These are phyloP conservation scores for Brachionus asplanchnoidis DNA, from an alignment of 1,140 invertebrate genomes.

Conservation along the genomic window DNA sequence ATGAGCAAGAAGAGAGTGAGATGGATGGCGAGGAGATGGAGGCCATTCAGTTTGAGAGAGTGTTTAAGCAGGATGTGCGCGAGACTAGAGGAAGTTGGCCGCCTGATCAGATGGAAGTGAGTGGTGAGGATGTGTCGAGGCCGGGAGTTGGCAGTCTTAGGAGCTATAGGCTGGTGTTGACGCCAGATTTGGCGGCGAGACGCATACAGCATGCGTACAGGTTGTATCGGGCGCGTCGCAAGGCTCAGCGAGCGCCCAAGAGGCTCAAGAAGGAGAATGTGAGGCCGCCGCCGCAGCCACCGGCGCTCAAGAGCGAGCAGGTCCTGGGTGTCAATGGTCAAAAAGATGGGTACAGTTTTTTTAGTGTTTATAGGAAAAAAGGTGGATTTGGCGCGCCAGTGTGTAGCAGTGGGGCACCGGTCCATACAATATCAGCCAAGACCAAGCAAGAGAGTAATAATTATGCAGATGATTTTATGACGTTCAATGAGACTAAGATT, in stretches of 20 bases:
- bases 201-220: conserved; percentile 21
- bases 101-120: not conserved
- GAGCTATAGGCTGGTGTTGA: not conserved
- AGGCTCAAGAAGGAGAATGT: not conserved
- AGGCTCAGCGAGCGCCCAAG: not conserved
- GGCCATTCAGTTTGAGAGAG: not conserved
- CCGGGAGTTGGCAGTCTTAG: not conserved
- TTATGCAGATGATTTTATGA: conserved; percentile 27
- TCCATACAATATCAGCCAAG: not conserved
- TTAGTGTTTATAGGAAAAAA: conserved; percentile 10
- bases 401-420: not conserved
- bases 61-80: conserved; percentile 23
- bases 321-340: not conserved
- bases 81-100: not conserved
- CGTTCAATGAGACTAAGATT: not conserved
- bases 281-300: not conserved
- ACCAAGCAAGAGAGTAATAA: not conserved
- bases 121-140: not conserved
- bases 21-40: not conserved
- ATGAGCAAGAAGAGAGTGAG: not conserved
- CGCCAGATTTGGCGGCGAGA: conserved; percentile 10
- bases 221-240: not conserved
- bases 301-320: not conserved
- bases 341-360: not conserved
- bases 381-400: not conserved